Evolutionary conservation across 1,140 invertebrate genomes (phyloP).

Genomic region (Melipona quadrifasciata): DNA sequence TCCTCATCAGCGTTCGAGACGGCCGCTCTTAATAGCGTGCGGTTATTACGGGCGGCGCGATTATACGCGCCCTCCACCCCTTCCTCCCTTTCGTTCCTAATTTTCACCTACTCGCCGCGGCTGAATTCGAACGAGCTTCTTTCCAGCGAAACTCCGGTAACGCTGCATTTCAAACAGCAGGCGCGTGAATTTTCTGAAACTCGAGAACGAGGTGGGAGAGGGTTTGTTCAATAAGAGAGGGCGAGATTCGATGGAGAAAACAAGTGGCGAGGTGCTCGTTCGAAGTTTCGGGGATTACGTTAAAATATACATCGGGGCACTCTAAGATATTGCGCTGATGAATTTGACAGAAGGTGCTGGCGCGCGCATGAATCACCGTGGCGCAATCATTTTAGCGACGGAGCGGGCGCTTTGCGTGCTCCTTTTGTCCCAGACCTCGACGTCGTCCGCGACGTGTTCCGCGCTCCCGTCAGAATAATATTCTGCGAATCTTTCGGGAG

Average conservation of each 20-base stretch:
- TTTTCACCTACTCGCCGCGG: conserved; percentile 26
- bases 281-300: conserved; percentile 17
- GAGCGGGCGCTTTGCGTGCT: not conserved
- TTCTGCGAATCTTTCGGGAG: conserved; percentile 20
- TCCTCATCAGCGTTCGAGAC: conserved; percentile 32
- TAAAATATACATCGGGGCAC: conserved; percentile 62
- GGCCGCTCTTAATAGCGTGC: conserved; percentile 45
- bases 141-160: too few species aligned
- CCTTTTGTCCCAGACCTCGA: conserved; percentile 3
- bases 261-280: conserved; percentile 20
- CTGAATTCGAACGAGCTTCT: not conserved
- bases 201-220: not conserved
- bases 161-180: not conserved
- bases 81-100: conserved; percentile 29
- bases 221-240: not conserved
- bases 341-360: conserved; percentile 19
- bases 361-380: conserved; percentile 15
- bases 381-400: conserved; percentile 35
- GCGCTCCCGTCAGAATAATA: not conserved
- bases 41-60: conserved; percentile 46
- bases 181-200: not conserved
- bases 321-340: conserved; percentile 48
- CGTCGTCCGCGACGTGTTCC: not conserved
- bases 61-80: conserved; percentile 37
- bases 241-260: not conserved